These are phyloP conservation scores for Hemicordylus capensis DNA, from an alignment of 2,113 vertebrate genomes.

Conservation along the genomic window DNA sequence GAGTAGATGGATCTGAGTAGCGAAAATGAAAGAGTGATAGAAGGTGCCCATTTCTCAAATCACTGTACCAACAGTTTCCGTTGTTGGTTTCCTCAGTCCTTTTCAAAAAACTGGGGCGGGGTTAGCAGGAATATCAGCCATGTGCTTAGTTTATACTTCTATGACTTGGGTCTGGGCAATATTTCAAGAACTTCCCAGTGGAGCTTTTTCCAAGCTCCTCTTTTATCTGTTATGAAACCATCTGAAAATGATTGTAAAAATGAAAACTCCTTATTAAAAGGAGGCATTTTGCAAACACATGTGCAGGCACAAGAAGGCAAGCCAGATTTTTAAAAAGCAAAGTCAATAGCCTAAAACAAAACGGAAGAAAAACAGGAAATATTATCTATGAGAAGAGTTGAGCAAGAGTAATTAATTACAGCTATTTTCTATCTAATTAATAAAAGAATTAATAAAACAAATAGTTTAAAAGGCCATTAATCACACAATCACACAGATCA, in stretches of 20 bases:
- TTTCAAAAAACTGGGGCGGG: slow-evolving; percentile 1
- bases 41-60: no score
- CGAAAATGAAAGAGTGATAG: no score
- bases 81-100: no score
- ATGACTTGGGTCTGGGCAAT: slow-evolving; percentile 72
- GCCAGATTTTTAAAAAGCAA: background rate
- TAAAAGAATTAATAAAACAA: background rate
- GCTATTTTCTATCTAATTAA: background rate
- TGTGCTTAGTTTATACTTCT: slow-evolving; percentile 60
- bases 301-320: background rate
- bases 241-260: slow-evolving; percentile 52
- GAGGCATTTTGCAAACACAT: slow-evolving; percentile 38
- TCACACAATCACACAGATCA: background rate
- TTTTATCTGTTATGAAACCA: slow-evolving; percentile 51
- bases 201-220: slow-evolving; percentile 60
- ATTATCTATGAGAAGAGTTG: background rate
- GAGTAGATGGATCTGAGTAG: no score
- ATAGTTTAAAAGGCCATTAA: background rate
- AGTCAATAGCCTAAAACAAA: background rate
- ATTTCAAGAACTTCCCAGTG: slow-evolving; percentile 64
- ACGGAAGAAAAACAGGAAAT: background rate
- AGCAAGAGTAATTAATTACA: background rate
- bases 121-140: slow-evolving; percentile 60
- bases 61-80: no score
- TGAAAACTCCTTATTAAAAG: slow-evolving; percentile 54